A percentile compares a stretch with the other conserved stretches of the same genome.
Evolutionary conservation across 2,797 vertebrate species (phyloP).

Genomic region (Catamblyrhynchus diadema): DNA sequence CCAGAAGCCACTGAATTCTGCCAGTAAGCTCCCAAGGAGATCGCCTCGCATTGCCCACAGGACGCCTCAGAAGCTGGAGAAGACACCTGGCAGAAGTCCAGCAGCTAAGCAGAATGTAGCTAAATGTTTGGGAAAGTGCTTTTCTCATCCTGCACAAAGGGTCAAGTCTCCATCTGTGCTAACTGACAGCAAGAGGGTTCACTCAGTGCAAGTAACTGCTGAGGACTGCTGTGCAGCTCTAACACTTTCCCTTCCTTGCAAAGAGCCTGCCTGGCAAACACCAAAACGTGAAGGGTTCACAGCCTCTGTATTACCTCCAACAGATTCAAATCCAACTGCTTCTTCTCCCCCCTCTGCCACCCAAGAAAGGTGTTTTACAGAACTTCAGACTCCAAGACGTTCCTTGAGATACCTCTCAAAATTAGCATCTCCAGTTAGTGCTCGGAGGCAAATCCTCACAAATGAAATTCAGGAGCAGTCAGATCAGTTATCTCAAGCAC

Average conservation of each 20-base stretch:
- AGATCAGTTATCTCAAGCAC: not conserved
- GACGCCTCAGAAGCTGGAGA: slow-evolving; percentile 22
- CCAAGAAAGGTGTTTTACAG: not conserved
- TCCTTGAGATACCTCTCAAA: slow-evolving; percentile 27
- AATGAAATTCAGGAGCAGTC: not conserved
- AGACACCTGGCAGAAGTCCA: slow-evolving; percentile 21
- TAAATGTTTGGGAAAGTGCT: slow-evolving; percentile 33
- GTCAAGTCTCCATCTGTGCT: slow-evolving; percentile 69
- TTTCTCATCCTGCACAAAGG: slow-evolving; percentile 25
- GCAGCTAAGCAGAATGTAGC: slow-evolving; percentile 20
- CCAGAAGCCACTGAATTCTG: slow-evolving; percentile 21
- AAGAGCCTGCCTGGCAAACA: slow-evolving; percentile 1
- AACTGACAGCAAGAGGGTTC: slow-evolving; percentile 20
- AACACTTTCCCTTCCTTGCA: slow-evolving; percentile 70
- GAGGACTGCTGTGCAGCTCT: slow-evolving; percentile 56
- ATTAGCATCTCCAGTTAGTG: not conserved
- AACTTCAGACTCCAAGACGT: not conserved
- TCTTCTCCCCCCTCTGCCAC: not conserved
- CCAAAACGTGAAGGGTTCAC: not conserved
- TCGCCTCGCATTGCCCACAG: not conserved
- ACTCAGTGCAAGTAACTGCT: slow-evolving; percentile 41
- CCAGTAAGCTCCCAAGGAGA: slow-evolving; percentile 27
- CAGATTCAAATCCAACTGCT: not conserved
- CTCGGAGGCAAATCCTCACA: not conserved
- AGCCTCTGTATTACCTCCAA: not conserved